A percentile compares a stretch with the other conserved stretches of the same genome.
phyloP scores from a whole-genome alignment of 2,797 vertebrate species.

The Loris lydekkerianus region DNA sequence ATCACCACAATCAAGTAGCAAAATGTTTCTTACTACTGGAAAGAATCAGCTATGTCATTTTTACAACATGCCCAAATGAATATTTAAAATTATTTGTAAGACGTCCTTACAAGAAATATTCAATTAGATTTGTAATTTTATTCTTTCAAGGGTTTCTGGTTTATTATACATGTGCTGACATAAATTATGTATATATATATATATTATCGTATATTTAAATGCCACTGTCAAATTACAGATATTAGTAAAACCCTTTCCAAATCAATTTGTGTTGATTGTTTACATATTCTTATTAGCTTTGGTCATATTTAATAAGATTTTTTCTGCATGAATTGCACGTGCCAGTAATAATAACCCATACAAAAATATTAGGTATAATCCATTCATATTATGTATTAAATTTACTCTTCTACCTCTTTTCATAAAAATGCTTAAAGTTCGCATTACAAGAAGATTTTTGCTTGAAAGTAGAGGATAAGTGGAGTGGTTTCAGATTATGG shows the following conservation, averaged over 20 bases:
- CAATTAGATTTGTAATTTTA: constrained; percentile 14
- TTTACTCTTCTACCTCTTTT: background rate
- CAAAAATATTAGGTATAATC: background rate
- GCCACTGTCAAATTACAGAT: background rate
- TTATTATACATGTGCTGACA: background rate
- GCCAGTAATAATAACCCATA: background rate
- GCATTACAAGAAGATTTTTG: constrained; percentile 61
- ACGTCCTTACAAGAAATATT: background rate
- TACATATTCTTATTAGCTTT: background rate
- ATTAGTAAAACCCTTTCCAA: constrained; percentile 20
- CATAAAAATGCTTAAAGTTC: constrained; percentile 52
- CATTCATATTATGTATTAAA: constrained; percentile 51
- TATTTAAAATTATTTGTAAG: background rate
- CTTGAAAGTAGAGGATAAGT: constrained; percentile 67
- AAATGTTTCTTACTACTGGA: background rate
- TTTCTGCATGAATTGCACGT: background rate
- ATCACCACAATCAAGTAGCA: background rate
- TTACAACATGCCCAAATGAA: background rate
- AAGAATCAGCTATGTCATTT: background rate
- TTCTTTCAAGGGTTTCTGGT: background rate
- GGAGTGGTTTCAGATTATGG: constrained; percentile 55
- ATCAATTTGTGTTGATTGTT: background rate
- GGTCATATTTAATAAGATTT: background rate
- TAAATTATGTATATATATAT: constrained; percentile 30
- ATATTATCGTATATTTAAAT: constrained; percentile 32